Evolutionary conservation across 2,888 invertebrate species (phyloP), one percentile per base, ranked within the genome.

Genomic region (Eupithecia subfuscata): DNA sequence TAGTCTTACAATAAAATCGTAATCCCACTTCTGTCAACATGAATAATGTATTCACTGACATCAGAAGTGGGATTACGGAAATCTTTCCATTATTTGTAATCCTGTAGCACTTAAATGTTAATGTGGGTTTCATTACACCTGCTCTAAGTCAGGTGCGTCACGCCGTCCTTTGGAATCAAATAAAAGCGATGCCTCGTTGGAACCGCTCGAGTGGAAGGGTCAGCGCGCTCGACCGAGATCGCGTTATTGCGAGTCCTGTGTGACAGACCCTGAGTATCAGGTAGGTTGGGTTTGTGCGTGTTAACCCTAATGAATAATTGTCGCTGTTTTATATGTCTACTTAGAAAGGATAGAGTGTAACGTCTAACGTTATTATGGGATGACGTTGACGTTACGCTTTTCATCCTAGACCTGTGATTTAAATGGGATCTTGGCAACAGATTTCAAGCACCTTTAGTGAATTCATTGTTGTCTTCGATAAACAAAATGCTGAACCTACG

Each of bases 81-180:
- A 67, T 67, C 34, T 70, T 71, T 65, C 64, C 9, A 71, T 70
- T 71, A 75, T 68, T 75, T 69, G 73, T 73, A 71, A 65, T 74
- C 71, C 70, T 64, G 67, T 48, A 69, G 71, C 74, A 70, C 65
- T 76, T 37, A 69, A 70, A 74, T 76, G 74, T 64, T 74, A 78
- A 75, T 73, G 74, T 78, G 69, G 76, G 72, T 78, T 76, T 76
- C 78, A 79, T 78, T 78, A 75, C 68, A 74, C 65, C 70, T 76
- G 78, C 71, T 75, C 69, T 65, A 72, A 77, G 74, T 60, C 48
- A 60, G 37, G 69, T 65, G 52, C 64, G 69, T 52, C 30, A 69
- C 34, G 70, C 11, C 70, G 65, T 74, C 70, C 73, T 77, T 74
- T 69, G 69, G 71, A 74, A 72, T 72, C 34, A 65, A 74, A 72